phyloP scores from a whole-genome alignment of 2,113 vertebrate genomes.

The Tapirus terrestris region DNA sequence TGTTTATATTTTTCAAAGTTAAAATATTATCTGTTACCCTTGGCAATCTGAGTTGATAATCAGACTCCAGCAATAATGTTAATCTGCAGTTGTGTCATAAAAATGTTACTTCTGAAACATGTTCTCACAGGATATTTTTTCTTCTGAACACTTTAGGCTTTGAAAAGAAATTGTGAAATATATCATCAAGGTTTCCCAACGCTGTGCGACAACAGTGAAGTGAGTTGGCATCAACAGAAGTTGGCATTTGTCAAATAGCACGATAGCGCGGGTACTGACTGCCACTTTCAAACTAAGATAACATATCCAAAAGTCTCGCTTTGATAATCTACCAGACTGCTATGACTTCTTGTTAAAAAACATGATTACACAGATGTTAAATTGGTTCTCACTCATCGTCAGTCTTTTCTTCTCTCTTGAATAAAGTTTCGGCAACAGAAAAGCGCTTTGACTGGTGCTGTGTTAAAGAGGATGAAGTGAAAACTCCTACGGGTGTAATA shows the following conservation, averaged over 20 bases:
- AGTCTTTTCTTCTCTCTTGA: conserved; percentile 46
- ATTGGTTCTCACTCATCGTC: conserved; percentile 62
- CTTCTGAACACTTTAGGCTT: conserved; percentile 37
- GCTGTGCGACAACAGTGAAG: neutral
- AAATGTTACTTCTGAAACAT: neutral
- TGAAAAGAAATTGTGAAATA: conserved; percentile 41
- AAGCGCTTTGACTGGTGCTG: conserved; percentile 72
- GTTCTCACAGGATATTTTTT: conserved; percentile 22
- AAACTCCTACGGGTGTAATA: conserved; percentile 78
- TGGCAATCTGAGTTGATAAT: conserved; percentile 29
- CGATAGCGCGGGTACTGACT: neutral
- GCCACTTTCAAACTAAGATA: conserved; percentile 57
- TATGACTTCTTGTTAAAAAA: conserved; percentile 30
- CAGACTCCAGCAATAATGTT: conserved; percentile 35
- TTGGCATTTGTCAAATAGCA: conserved; percentile 31
- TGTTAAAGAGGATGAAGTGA: conserved; percentile 66
- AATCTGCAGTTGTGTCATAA: neutral
- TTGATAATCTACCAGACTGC: neutral
- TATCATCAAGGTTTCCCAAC: conserved; percentile 2
- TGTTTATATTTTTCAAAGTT: neutral
- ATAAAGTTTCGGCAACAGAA: conserved; percentile 64
- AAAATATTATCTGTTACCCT: neutral
- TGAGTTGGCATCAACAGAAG: neutral
- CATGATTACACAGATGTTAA: conserved; percentile 59
- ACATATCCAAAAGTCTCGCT: conserved; percentile 45